Percentiles rank a stretch among this genome's conserved stretches.
Evolutionary conservation across 2,888 invertebrate species (phyloP).

Genomic region (Alsophila aescularia): DNA sequence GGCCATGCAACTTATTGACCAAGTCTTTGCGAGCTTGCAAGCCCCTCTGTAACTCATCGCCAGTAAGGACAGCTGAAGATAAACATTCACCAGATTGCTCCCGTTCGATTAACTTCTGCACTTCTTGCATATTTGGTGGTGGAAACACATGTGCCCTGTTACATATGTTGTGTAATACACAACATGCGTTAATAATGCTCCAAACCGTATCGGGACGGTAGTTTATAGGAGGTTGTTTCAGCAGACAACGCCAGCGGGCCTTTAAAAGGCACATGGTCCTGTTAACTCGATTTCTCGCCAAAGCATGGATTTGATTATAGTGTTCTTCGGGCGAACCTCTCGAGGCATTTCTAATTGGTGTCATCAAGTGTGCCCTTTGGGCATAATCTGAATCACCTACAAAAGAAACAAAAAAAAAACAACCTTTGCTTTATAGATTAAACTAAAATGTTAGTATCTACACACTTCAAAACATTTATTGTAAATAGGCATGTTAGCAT

Average conservation of each 20-base stretch:
- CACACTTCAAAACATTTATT: too few species aligned
- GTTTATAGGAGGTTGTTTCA: conserved; percentile 3
- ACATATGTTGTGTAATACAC: conserved; percentile 13
- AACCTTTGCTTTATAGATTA: too few species aligned
- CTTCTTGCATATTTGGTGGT: neutral
- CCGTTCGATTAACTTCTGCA: neutral
- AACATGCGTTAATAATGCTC: conserved; percentile 5
- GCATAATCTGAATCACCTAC: conserved; percentile 5
- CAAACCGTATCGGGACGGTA: conserved; percentile 11
- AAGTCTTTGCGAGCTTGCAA: neutral
- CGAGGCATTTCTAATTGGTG: conserved; percentile 6
- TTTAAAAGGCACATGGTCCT: conserved; percentile 13
- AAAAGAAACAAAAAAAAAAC: too few species aligned
- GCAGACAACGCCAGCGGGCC: conserved; percentile 11
- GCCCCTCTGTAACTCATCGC: neutral
- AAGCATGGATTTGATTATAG: conserved; percentile 14
- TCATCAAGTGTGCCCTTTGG: conserved; percentile 14
- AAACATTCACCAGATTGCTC: neutral
- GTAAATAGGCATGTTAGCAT: too few species aligned
- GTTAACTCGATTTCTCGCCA: conserved; percentile 4
- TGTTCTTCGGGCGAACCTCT: conserved; percentile 2
- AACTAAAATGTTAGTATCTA: too few species aligned
- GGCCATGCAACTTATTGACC: neutral
- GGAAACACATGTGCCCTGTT: neutral
- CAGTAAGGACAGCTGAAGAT: neutral